Evolutionary conservation across 2,888 invertebrate genomes (phyloP), one percentile per base, ranked within the genome.

Genomic region (Labia minor): DNA sequence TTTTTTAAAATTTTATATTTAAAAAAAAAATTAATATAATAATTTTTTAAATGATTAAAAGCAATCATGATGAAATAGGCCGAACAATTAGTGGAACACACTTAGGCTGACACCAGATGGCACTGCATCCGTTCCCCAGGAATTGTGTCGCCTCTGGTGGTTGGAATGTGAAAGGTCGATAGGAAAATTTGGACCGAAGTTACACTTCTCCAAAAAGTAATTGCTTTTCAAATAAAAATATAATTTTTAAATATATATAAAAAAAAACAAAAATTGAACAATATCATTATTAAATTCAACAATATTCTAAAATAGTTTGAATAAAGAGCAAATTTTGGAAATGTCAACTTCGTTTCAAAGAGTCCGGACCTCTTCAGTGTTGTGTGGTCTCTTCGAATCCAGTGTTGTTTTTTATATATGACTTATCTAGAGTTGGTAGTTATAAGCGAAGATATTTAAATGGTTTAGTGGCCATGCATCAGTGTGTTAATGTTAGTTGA

Each of bases 301-400:
- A 8, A 8, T 33, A 33, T 8, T 33, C 11, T 33, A 11, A 33
- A 8, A 33, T n/a, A n/a, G n/a, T n/a, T n/a, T n/a, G n/a, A 33
- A 33, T 8, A 33, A 33, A 8, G 33, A 33, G 33, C 33, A n/a
- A n/a, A n/a, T n/a, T n/a, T n/a, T n/a, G n/a, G n/a, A n/a, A n/a
- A n/a, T n/a, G n/a, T n/a, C 2, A 49, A 49, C 49, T 49, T 49
- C 49, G 14, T 4, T 14, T 4, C 49, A 49, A 14, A 49, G 49
- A 49, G 49, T 49, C 49, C 49, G 14, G 49, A 16, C 49, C 16
- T 49, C n/a, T 4, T 49, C 49, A 49, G 49, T 49, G 49, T 49
- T 49, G 49, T 49, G 49, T 49, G 49, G 49, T 49, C 49, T 49
- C 49, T 49, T 49, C 49, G 49, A 49, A 49, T 49, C 49, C 49